Base-by-base conservation (phyloP, 2,888 invertebrate species). In the Pelosia muscerda region DNA sequence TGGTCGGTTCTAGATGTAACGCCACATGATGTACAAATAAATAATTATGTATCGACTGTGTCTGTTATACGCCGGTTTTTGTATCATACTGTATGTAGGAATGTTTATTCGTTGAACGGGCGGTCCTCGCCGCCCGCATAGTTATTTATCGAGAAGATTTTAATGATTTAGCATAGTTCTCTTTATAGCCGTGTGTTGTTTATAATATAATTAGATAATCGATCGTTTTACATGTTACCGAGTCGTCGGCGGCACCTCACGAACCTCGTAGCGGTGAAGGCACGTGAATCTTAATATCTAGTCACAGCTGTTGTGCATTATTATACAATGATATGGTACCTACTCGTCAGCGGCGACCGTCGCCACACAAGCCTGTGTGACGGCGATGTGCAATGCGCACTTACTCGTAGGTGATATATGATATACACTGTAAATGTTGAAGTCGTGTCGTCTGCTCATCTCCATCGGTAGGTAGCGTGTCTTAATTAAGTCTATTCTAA, bases 281-380 rank as follows among this genome's bases (percentile, higher is more conserved):
- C 89, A 84, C 88, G 86, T 80, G 87, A 88, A 88, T 88, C 84
- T 90, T 87, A 76, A 81, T 81, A 83, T 92, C 92, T 92, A 92
- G 92, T 92, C 92, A 91, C 90, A 86, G 86, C 88, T 89, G 90
- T 90, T 90, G 90, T 90, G 90, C 88, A 86, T 88, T 84, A 76
- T 78, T 78, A 74, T 69, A 79, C 49, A 75, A 74, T 15, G 69
- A 78, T 73, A 70, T 71, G 71, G 55, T 70, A 80, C 78, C 78
- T 75, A 71, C 75, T 49, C 67, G 69, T 28, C 57, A 65, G 68
- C 61, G 72, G 55, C 70, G 57, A 53, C 57, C 10, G 60, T 34
- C 62, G 11, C 54, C 23, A 10, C 11, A n/a, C 19, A 22, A 2
- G 56, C 54, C 54, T 5, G 23, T 11, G 28, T 11, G 54, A 34